Base-by-base conservation (phyloP, 2,113 vertebrate genomes). In the Rhipidura dahli region DNA sequence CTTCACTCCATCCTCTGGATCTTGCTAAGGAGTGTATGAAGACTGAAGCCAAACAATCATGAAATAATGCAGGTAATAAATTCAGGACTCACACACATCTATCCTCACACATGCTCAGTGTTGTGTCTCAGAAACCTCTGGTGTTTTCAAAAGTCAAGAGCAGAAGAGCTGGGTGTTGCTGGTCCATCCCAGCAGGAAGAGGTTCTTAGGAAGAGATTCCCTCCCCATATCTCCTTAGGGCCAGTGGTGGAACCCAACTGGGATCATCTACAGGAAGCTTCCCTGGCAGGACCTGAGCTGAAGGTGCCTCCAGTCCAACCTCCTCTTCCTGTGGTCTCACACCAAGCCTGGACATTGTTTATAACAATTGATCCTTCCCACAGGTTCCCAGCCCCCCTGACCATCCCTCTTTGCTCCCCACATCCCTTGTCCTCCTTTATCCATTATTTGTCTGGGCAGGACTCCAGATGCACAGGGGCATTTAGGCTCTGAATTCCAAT, bases 61-160 rank as follows among this genome's bases (percentile, higher is more conserved):
- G 56, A 92, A 63, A 75, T 59, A 91, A 87, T n/a, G 35, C 21
- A 86, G 56, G 72, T 30, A 42, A 92, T 70, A 92, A 89, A 92
- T 70, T 77, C 40, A 50, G 22, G 39, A 39, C 6, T 84, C 85
- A 42, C 6, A 4, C 3, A 3, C 15, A 45, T 50, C 75, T 93
- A 33, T 61, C 54, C 40, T 89, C 80, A 49, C 26, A 28, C 22
- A 20, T 12, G 4, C 44, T 69, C 10, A 37, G 22, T 45, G 83
- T 61, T 45, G 20, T 12, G 11, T 64, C 79, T 64, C 63, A 69
- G 66, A 73, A 89, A 57, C 4, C 10, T 73, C 63, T 51, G 27
- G 0, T 2, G 6, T 72, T 72, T 64, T 20, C 20, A 85, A 20
- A 64, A n/a, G 15, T 24, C 33, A 76, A 28, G 68, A 77, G 15